Conservation (phyloP, 2,888 invertebrate species). For the Thecophora atra region DNA sequence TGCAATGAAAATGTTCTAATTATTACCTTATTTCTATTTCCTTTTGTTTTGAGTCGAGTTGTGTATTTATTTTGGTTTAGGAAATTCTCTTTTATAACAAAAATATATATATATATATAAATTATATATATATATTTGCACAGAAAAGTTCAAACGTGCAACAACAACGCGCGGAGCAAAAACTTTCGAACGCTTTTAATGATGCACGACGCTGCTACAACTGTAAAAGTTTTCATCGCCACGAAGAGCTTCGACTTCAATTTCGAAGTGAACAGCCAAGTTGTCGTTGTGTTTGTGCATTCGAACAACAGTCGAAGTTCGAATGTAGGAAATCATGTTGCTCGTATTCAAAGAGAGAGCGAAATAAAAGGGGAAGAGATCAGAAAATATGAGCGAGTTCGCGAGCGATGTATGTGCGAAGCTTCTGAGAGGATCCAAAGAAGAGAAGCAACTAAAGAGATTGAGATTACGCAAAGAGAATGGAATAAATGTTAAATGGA, state of each 20-base stretch:
- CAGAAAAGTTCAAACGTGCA: conserved; percentile 48
- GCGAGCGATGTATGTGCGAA: background rate
- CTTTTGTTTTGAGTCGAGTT: too few relatives aligned
- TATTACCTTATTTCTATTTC: too few relatives aligned
- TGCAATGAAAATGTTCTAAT: too few relatives aligned
- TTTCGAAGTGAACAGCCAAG: conserved; percentile 43
- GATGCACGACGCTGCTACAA: conserved; percentile 54
- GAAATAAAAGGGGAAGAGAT: background rate
- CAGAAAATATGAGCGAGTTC: background rate
- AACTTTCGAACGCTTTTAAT: conserved; percentile 55
- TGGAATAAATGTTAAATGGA: background rate
- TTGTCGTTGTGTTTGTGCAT: background rate
- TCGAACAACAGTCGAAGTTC: background rate
- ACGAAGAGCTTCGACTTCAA: conserved; percentile 52
- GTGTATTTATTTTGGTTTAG: too few relatives aligned
- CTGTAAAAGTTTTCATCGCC: conserved; percentile 51
- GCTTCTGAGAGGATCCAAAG: background rate
- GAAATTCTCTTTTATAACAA: too few relatives aligned
- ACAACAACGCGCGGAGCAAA: conserved; percentile 59
- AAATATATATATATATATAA: too few relatives aligned
- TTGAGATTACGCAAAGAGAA: background rate
- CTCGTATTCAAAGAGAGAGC: too few relatives aligned
- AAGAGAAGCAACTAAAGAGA: background rate
- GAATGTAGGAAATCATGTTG: background rate
- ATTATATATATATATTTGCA: conserved; percentile 18